Conservation (phyloP, 2,797 vertebrate genomes). For the Bufotes viridis region DNA sequence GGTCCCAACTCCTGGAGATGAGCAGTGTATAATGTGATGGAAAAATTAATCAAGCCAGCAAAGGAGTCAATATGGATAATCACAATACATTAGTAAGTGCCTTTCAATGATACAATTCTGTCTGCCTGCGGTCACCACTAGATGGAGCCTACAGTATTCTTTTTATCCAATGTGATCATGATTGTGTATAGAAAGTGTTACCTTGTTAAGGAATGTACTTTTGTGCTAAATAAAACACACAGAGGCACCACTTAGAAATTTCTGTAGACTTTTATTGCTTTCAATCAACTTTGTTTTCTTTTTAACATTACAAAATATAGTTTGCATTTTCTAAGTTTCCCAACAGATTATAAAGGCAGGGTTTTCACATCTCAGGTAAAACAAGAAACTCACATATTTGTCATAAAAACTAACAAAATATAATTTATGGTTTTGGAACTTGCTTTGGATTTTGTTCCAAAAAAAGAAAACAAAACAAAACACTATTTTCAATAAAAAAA, state of each 20-base stretch:
- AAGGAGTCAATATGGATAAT: too few species aligned
- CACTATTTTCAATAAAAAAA: constrained; percentile 73
- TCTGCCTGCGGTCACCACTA: too few species aligned
- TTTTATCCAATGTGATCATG: too few species aligned
- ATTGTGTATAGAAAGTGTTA: not conserved
- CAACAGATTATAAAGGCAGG: constrained; percentile 74
- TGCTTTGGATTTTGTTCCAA: constrained; percentile 69
- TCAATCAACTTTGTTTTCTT: constrained; percentile 67
- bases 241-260: constrained; percentile 54
- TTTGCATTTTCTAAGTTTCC: constrained; percentile 69
- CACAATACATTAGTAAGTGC: too few species aligned
- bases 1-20: too few species aligned
- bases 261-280: constrained; percentile 80
- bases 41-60: too few species aligned
- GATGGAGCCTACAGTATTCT: too few species aligned
- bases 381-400: constrained; percentile 48
- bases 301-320: constrained; percentile 78
- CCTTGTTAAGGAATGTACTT: not conserved
- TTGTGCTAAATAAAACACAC: not conserved
- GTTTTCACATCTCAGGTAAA: constrained; percentile 71
- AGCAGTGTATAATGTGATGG: too few species aligned
- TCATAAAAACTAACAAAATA: constrained; percentile 69
- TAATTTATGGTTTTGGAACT: constrained; percentile 67
- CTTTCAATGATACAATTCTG: too few species aligned
- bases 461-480: constrained; percentile 66